Evolutionary conservation across 2,113 vertebrate species (phyloP), one percentile per base, ranked within the genome.

Genomic region (Oncorhynchus kisutch): DNA sequence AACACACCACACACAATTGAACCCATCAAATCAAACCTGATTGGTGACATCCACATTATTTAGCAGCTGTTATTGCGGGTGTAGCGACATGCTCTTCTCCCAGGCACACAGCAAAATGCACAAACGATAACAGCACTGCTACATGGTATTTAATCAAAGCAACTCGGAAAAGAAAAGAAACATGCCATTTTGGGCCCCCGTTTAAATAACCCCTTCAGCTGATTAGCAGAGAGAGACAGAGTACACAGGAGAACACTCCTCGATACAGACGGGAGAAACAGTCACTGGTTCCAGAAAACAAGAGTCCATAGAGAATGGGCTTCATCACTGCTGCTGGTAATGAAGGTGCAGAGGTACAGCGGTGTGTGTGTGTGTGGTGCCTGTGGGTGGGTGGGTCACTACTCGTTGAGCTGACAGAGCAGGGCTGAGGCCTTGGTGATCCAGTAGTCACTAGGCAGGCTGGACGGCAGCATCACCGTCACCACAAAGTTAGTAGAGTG

Each of bases 401-500:
- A 94, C 22, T 95, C 94, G 75, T 90, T 89, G 67, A 95, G 76
- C 72, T 95, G 91, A 82, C 92, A 95, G 78, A 95, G 92, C 34
- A 95, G 79, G 13, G 92, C 92, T 0, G 92, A 93, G 2, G 88
- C 91, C 91, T 96, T 95, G 74, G 92, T 91, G 74, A 95, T 93
- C 93, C 93, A 95, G 59, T 95, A 96, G 71, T 94, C 92, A 4
- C 78, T 94, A 76, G 88, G 67, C 31, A 62, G 85, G 45, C 92
- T 87, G 74, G 95, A 95, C 64, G 91, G 92, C 73, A 96, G 76
- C 81, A 94, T 86, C 65, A 94, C 79, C 0, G 92, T 94, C 74
- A 95, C 91, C 71, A 95, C 92, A 80, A 95, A 95, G 84, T 96
- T 91, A 75, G 92, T 94, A 14, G 94, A 95, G 86, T 90, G 91